Percentiles rank a stretch among this genome's conserved stretches.
phyloP scores from a whole-genome alignment of 2,113 vertebrate species.

The Cacatua alba region DNA sequence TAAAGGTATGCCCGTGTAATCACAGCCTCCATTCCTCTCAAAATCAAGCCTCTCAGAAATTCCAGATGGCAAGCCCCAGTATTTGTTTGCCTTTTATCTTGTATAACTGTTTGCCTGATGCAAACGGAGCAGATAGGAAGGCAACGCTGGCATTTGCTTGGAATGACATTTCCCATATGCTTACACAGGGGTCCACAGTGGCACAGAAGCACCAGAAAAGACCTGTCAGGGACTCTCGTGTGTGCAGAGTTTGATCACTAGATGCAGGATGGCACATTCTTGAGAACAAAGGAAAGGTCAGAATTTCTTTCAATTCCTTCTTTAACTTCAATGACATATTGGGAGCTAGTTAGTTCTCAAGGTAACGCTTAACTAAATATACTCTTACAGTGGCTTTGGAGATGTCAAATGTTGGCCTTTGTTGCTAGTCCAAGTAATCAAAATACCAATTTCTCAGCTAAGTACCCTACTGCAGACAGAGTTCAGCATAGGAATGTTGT shows the following conservation, averaged over 20 bases:
- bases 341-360: background rate
- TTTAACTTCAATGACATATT: background rate
- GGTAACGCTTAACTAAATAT: background rate
- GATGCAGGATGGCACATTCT: background rate
- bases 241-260: background rate
- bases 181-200: background rate
- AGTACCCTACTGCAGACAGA: background rate
- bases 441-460: background rate
- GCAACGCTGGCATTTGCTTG: background rate
- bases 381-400: background rate
- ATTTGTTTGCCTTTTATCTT: background rate
- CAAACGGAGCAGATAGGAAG: background rate
- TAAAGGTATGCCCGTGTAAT: background rate
- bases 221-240: background rate
- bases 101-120: background rate
- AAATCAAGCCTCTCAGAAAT: background rate
- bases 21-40: background rate
- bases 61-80: background rate
- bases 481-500: background rate
- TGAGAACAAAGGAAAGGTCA: constrained; percentile 40
- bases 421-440: background rate
- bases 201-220: background rate
- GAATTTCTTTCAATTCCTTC: constrained; percentile 20
- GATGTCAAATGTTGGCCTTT: background rate
- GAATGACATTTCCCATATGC: background rate